Base-by-base conservation (phyloP, 2,113 vertebrate genomes). In the Tyto alba region DNA sequence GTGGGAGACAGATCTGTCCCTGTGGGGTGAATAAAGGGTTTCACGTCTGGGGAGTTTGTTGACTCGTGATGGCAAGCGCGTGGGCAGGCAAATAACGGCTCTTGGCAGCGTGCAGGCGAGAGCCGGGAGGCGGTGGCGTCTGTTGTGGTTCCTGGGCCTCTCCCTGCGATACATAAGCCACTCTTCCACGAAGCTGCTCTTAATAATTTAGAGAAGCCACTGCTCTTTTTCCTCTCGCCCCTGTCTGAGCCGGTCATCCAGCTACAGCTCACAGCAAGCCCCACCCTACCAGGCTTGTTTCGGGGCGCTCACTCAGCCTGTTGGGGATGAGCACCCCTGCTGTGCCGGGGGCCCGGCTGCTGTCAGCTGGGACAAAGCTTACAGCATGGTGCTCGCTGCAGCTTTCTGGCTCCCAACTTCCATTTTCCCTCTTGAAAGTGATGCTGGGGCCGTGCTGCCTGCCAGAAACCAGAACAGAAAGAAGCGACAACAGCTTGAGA, bases 61-160 rank as follows among this genome's bases (percentile, higher is more conserved):
- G 87, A 59, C 47, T 95, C 0, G 9, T 84, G 73, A 60, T 91
- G 66, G 77, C 74, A 94, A 67, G 5, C 2, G 71, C 3, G 95
- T 93, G 93, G 95, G 94, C 89, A 94, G 95, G 84, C 69, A 53
- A 91, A 64, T 72, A 97, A 95, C 89, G 45, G 43, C 95, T 94
- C 73, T 27, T 32, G 38, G 89, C 84, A 92, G 80, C 8, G 1
- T 3, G 9, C 88, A 73, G 72, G 55, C 19, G 11, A 94, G 88
- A 86, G 75, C 87, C 10, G 30, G 53, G 93, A 94, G 94, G 77
- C 25, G 7, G 29, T 23, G 2, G 34, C 2, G 59, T 89, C 89
- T 95, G 69, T 95, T 96, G 95, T 96, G 91, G 91, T 96, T 96
- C 87, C 84, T 3, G 45, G 43, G 93, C 74, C 66, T 87, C 89